A percentile compares a stretch with the other conserved stretches of the same genome.
Evolutionary conservation across 23 tunicate species (phyloP).

Genomic region (Trididemnum miniatum): DNA sequence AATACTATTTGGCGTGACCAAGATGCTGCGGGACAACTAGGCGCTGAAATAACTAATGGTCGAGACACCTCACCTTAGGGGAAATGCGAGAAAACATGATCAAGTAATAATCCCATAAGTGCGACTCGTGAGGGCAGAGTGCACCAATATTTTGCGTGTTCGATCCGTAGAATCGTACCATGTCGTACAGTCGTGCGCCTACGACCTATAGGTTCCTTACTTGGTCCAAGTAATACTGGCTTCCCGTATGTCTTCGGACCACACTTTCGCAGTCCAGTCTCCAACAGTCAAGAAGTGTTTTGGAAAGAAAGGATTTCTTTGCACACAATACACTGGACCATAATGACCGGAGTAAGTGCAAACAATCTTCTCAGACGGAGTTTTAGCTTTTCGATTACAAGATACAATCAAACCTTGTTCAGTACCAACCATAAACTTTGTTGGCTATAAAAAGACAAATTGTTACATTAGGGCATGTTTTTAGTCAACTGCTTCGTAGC

Average conservation of each 20-base stretch:
- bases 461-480: too few relatives aligned
- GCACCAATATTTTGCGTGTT: too few relatives aligned
- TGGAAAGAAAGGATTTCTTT: slow-evolving; percentile 96
- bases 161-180: too few relatives aligned
- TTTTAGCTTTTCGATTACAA: slow-evolving; percentile 93
- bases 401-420: slow-evolving; percentile 91
- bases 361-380: slow-evolving; percentile 88
- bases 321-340: slow-evolving; percentile 87
- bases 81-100: too few relatives aligned
- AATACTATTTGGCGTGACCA: too few relatives aligned
- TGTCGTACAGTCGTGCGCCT: too few relatives aligned
- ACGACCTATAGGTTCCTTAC: slow-evolving; percentile 17
- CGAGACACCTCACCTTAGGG: too few relatives aligned
- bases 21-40: too few relatives aligned
- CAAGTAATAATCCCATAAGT: too few relatives aligned
- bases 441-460: slow-evolving; percentile 67
- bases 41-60: too few relatives aligned
- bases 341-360: slow-evolving; percentile 73
- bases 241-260: slow-evolving; percentile 94
- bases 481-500: too few relatives aligned
- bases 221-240: slow-evolving; percentile 91
- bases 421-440: slow-evolving; percentile 99
- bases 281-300: slow-evolving; percentile 91
- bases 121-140: too few relatives aligned
- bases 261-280: slow-evolving; percentile 91